Base-by-base conservation (phyloP, 2,888 invertebrate genomes). In the Drosophila paramelanica region DNA sequence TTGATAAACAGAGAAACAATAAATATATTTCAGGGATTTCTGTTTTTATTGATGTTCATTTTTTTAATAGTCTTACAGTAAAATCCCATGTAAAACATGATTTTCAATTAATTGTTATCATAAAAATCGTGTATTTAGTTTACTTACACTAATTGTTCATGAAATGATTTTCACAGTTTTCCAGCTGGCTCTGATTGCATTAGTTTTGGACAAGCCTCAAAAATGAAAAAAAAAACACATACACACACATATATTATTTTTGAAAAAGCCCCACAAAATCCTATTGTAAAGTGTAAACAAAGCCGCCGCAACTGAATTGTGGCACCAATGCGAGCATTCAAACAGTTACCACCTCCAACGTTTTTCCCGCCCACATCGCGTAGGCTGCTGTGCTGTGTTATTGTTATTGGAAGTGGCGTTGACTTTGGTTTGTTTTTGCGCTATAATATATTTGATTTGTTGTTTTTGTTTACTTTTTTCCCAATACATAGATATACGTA, bases 401-500 rank as follows among this genome's bases (percentile, higher is more conserved):
- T 82, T 84, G 82, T 84, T 84, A 82, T 82, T 87, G 87, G 71
- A 72, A 81, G 68, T 73, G 85, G 65, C 85, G 76, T 85, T 81
- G 77, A 80, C 83, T 88, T 88, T 77, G 79, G 81, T 88, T 86
- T 83, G 81, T 88, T 88, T 88, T 83, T 87, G 67, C 69, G 84
- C 83, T 76, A 83, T 88, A 88, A 86, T 88, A 86, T 86, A 88
- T 88, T 87, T 86, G 88, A 86, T 88, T 88, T 85, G 83, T 85
- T 64, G 49, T 64, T 80, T 69, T 74, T 71, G 51, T 68, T 56
- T 38, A 42, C 51, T 45, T 64, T 52, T 59, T 52, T 66, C 41
- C n/a, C 11, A 14, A 13, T 39, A 11, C 39, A 20, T 8, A 17
- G 8, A 17, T n/a, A 7, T 31, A 31, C 25, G 11, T 17, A n/a